Base-by-base conservation (phyloP, 1,140 invertebrate species). In the Bombus impatiens region DNA sequence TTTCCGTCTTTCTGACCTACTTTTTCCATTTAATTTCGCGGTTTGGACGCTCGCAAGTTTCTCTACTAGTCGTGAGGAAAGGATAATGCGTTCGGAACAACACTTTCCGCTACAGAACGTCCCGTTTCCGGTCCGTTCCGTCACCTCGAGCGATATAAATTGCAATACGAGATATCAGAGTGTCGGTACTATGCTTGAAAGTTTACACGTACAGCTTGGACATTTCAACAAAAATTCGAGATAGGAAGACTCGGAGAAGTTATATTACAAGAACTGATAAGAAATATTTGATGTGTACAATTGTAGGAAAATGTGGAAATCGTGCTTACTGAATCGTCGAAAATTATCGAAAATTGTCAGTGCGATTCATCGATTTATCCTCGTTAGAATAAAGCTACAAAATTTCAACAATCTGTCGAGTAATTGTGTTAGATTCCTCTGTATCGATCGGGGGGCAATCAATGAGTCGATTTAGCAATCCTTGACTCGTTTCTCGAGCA, bases 61-160 rank as follows among this genome's bases (percentile, higher is more conserved):
- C 35, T 37, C 25, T 22, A 1, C 5, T 1, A 28, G 2, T 42
- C 12, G 1, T 35, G 18, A 47, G 57, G 12, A 13, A 44, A 65
- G 15, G 37, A 25, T 37, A 40, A 35, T 3, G 4, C n/a, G 10
- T 25, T 32, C 25, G 28, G 13, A 68, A 44, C n/a, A 28, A 3
- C 18, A 22, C 37, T 80, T 13, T n/a, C 3, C 2, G 5, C 4
- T 35, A 13, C 1, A 6, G 15, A 37, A 47, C 15, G 8, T 35
- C n/a, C 37, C 42, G 32, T 59, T 86, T 82, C 78, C 79, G 44
- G 47, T 59, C 35, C 18, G 57, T 70, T 70, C 42, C 57, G 35
- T 83, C 53, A 62, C 44, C 42, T 53, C 32, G 32, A 47, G 1
- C 40, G 15, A 71, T 78, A 85, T 85, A 80, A 85, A 65, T 40